Conservation (phyloP, 2,113 vertebrate genomes). For the Telmatochromis sp. region DNA sequence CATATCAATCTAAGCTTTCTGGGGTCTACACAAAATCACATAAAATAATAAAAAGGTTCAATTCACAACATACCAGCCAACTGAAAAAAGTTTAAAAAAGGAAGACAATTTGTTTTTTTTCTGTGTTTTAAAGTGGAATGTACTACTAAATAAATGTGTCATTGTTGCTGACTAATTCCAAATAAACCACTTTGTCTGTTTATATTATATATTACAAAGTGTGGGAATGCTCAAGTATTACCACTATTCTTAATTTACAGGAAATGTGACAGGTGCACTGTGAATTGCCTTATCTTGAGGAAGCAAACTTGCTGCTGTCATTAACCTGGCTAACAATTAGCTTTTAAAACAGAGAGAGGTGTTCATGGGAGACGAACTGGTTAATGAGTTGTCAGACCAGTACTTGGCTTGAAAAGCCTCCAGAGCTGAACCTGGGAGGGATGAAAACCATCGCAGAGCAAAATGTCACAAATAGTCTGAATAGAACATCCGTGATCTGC, state of each 20-base stretch:
- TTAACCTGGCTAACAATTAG: conserved; percentile 77
- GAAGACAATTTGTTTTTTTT: not conserved
- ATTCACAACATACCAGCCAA: not conserved
- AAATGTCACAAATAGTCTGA: not conserved
- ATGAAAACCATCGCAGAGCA: not conserved
- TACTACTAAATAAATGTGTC: not conserved
- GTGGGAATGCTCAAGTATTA: not conserved
- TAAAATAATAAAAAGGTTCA: not conserved
- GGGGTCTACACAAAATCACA: not conserved
- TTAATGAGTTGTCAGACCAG: conserved; percentile 81
- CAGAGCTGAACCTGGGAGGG: not conserved
- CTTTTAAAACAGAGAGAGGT: conserved; percentile 75
- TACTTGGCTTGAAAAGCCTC: conserved; percentile 20
- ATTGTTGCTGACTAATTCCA: not conserved
- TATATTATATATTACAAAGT: not conserved
- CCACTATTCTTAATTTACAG: not conserved
- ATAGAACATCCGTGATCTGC: not conserved
- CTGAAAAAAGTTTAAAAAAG: not conserved
- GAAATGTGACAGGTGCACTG: conserved; percentile 23
- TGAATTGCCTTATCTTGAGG: conserved; percentile 11
- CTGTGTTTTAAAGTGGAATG: not conserved
- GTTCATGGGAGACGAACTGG: conserved; percentile 81
- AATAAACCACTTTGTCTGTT: not conserved
- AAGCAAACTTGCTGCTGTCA: conserved; percentile 5
- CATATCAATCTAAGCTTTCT: not conserved